Percentiles rank a stretch among this genome's conserved stretches.
Evolutionary conservation across 2,113 vertebrate genomes (phyloP).

Genomic region (Catharus minimus): DNA sequence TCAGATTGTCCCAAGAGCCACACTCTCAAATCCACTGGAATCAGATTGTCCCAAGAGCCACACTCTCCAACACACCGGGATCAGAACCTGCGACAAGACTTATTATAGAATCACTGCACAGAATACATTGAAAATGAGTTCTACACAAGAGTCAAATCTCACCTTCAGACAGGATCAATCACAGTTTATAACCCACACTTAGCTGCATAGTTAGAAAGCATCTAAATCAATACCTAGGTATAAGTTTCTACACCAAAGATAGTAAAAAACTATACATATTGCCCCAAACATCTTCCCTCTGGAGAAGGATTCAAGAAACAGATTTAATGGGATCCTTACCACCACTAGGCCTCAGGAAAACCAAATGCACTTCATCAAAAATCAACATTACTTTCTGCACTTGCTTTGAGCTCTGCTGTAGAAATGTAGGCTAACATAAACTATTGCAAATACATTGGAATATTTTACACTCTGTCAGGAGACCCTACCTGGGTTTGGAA

Average conservation of each 20-base stretch:
- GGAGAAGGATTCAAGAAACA: background rate
- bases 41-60: no score
- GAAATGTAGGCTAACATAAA: background rate
- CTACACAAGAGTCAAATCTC: background rate
- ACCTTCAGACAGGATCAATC: background rate
- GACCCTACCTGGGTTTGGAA: background rate
- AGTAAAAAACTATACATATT: background rate
- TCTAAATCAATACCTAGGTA: background rate
- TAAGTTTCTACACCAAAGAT: background rate
- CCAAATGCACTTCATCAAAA: background rate
- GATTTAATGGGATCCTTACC: background rate
- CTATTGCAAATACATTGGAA: background rate
- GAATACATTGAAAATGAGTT: background rate
- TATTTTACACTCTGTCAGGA: background rate
- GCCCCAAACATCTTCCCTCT: background rate
- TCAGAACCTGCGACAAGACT: background rate
- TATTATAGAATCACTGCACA: background rate
- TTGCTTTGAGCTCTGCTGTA: background rate
- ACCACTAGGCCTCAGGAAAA: background rate
- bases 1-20: no score
- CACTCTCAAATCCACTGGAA: background rate
- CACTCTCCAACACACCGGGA: background rate
- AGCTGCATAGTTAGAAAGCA: background rate
- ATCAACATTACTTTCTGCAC: background rate
- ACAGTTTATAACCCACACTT: background rate